Evolutionary conservation across 2,113 vertebrate genomes (phyloP), one percentile per base, ranked within the genome.

Genomic region (Muntiacus reevesi): DNA sequence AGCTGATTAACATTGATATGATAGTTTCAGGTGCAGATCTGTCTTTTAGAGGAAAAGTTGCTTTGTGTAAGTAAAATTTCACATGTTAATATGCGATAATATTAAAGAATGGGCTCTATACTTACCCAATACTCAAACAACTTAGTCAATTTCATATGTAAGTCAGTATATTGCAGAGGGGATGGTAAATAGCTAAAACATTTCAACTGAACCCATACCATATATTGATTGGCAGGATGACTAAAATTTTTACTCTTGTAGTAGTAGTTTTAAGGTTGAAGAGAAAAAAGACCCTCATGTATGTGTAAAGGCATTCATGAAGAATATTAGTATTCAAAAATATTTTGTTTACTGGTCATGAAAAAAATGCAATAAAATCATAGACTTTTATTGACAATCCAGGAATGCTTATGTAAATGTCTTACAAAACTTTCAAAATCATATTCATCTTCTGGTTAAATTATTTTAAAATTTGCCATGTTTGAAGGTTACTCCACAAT

Each of bases 311-410:
- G 13, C 30, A 60, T 67, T 84, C 91, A 76, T 27, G 40, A 89
- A 33, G 9, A 64, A 52, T n/a, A 90, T 71, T 91, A 43, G 6
- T 10, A 60, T 94, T 97, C 87, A 47, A 85, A 92, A 89, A 67
- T 40, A 33, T 50, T 33, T 91, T 92, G 14, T 81, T 83, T 84
- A 40, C 8, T 62, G 9, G 5, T 60, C 30, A 52, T 90, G 40
- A 96, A 90, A 91, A 96, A 96, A 55, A 60, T 91, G 5, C 36
- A 94, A 6, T 95, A 71, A 84, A 96, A 88, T 74, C 25, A 78
- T 3, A 89, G 59, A 52, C 62, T 91, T 88, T 71, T 64, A 45
- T 28, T 82, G 67, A 59, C 23, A 21, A 78, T 83, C 10, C 19
- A 91, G 54, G 9, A 50, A 30, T 88, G 47, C 90, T 92, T 55